These are phyloP conservation scores for Leptobrachium leishanense DNA, from an alignment of 2,113 vertebrate genomes.

Conservation along the genomic window DNA sequence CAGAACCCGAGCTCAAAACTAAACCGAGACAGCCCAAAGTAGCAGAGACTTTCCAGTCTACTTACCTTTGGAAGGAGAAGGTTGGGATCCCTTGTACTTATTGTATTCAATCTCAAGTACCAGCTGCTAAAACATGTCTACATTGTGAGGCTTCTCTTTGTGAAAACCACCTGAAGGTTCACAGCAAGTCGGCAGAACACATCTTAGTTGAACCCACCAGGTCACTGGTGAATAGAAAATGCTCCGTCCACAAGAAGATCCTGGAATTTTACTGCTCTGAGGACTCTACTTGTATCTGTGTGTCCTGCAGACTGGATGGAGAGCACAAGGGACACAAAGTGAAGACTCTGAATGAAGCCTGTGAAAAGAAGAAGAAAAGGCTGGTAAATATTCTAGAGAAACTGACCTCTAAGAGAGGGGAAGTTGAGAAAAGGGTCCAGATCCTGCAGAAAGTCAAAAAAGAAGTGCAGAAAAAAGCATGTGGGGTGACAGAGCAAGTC, in stretches of 20 bases:
- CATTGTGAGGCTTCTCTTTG: constrained; percentile 78
- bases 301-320: constrained; percentile 69
- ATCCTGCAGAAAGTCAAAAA: background rate
- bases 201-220: constrained; percentile 65
- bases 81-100: constrained; percentile 66
- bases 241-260: constrained; percentile 74
- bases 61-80: background rate
- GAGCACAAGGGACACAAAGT: constrained; percentile 63
- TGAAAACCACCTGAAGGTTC: constrained; percentile 65
- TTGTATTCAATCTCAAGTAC: constrained; percentile 54
- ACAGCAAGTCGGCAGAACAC: constrained; percentile 72
- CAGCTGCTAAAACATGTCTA: constrained; percentile 73
- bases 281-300: constrained; percentile 70
- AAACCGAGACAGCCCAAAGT: constrained; percentile 46
- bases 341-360: background rate
- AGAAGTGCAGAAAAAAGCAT: constrained; percentile 3
- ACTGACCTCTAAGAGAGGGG: constrained; percentile 1
- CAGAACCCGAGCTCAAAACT: constrained; percentile 9
- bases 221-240: constrained; percentile 68
- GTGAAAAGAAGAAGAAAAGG: background rate
- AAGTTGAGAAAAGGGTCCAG: background rate
- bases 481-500: background rate
- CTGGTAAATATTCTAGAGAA: background rate
- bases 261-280: constrained; percentile 74
- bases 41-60: constrained; percentile 19